Base-by-base conservation (phyloP, 1,140 invertebrate genomes). In the Pachypeltis micranthus region DNA sequence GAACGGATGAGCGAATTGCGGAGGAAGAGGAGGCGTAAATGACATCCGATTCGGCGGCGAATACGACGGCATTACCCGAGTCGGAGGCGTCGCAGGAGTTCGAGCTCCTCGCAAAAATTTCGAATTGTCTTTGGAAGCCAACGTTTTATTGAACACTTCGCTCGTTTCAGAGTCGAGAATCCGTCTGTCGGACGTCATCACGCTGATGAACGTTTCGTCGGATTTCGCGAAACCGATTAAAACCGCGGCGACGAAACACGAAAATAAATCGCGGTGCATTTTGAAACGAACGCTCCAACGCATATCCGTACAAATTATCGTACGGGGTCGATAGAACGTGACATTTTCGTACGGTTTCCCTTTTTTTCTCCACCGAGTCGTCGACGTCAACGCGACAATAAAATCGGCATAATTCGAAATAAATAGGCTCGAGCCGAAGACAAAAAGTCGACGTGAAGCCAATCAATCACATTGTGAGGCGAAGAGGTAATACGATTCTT, bases 1-100 rank as follows among this genome's bases (percentile, higher is more conserved):
- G 70, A 90, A 90, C 0, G 88, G 87, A 74, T 89, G 87, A 19
- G 82, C 77, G 69, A 86, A 87, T 71, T 87, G 85, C 1, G 85
- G 85, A 3, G 87, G 87, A 59, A 89, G 69, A 0, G 87, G 86
- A 0, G 88, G 87, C 0, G 87, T 90, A 72, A 90, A 86, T 65
- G 87, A 83, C 1, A 84, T 79, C 63, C 87, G 74, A 21, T 83
- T 84, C 1, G 88, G 87, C 12, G 87, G 87, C 12, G 86, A 85
- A 74, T 90, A 90, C n/a, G 85, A 87, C 16, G 86, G 86, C 62
- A 86, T 78, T 64, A 87, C 86, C 55, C 75, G 65, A 28, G 66
- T 69, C 19, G 69, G 63, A 19, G 67, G 67, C 25, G 67, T 68
- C 26, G 55, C 57, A 29, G 65, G 64, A 25, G 59, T 67, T 26